Percentiles rank a stretch among this genome's conserved stretches.
Conservation (phyloP, 2,888 invertebrate species). For the Zaprionus bogoriensis region DNA sequence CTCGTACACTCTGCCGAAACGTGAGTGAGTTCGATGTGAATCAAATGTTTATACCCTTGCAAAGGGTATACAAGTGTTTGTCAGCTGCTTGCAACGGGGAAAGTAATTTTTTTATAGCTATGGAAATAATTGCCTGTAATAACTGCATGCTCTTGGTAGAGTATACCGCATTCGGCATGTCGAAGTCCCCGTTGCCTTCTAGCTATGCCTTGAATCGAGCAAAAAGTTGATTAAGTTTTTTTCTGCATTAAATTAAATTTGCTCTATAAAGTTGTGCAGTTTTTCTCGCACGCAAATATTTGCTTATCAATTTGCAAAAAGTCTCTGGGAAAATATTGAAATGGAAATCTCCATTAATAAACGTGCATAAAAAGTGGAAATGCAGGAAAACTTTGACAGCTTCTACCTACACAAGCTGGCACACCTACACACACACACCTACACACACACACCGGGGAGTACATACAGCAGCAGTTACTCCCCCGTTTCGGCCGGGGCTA, state of each 20-base stretch:
- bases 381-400: slow-evolving; percentile 57
- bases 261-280: neutral
- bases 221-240: too few species aligned
- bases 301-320: slow-evolving; percentile 33
- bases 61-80: too few species aligned
- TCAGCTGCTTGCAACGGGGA: too few species aligned
- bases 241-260: neutral
- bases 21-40: too few species aligned
- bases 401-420: slow-evolving; percentile 3
- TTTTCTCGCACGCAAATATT: slow-evolving; percentile 8
- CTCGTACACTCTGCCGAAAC: too few species aligned
- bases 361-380: slow-evolving; percentile 24
- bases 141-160: too few species aligned
- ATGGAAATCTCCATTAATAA: slow-evolving; percentile 25
- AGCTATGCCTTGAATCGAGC: neutral
- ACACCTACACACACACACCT: slow-evolving; percentile 4
- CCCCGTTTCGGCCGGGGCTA: slow-evolving; percentile 12
- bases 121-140: too few species aligned
- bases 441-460: slow-evolving; percentile 1
- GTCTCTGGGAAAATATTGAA: slow-evolving; percentile 8
- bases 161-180: too few species aligned
- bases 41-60: too few species aligned
- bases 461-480: neutral
- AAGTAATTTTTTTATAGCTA: too few species aligned
- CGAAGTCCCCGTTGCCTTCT: neutral